Evolutionary conservation across 2,113 vertebrate genomes (phyloP), one percentile per base, ranked within the genome.

Genomic region (Gopherus evgoodei): DNA sequence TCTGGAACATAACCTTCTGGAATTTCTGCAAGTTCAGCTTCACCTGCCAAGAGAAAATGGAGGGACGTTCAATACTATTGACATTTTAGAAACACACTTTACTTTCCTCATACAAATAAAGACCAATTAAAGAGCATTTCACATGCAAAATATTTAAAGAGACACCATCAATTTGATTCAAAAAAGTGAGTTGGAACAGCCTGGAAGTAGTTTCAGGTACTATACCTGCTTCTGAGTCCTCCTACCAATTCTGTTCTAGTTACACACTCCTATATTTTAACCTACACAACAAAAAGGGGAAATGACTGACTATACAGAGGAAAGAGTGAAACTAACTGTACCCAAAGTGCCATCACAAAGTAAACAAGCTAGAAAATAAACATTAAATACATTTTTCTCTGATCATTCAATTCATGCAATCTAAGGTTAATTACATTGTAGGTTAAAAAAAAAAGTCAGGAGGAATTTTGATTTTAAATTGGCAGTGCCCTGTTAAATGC

Each of bases 1-100:
- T 99, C 99, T 19, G 99, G 99, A 90, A 98, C 38, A 57, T 99
- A 99, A 86, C 92, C 99, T 95, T 99, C 99, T 4, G 99, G 99
- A 92, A 98, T 98, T 97, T 99, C 99, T 87, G 96, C 98, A 96
- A 99, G 98, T 95, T 99, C 99, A 88, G 99, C 99, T 95, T 99
- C 98, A 97, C 99, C 99, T 99, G 88, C 12, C 81, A 85, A 91
- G 49, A 87, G 80, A 97, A 97, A 65, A 81, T 22, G 38, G 29
- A 42, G 3, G 91, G 3, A 92, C 54, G 38, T 83, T 89, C 84
- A 85, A 87, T 12, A 89, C 81, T 19, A 88, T 12, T 62, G 78
- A 11, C 53, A 65, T 42, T 50, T 1, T 38, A 52, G 56, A 9
- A 31, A 83, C 11, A n/a, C 53, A 75, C 65, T 84, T 57, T 90